These are phyloP conservation scores for Elegia similella DNA, from an alignment of 2,888 invertebrate species.

Conservation along the genomic window DNA sequence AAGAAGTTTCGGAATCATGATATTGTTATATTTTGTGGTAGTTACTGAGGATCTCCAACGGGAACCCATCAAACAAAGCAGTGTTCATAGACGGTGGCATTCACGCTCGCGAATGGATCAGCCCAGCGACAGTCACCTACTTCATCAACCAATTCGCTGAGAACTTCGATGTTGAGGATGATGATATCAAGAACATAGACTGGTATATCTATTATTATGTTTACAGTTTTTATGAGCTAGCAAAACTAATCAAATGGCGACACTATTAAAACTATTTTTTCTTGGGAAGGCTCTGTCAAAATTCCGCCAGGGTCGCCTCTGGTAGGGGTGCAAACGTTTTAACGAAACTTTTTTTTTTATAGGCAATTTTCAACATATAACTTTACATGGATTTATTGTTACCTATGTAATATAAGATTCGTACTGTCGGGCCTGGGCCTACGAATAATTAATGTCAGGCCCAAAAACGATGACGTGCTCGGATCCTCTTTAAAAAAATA, in stretches of 20 bases:
- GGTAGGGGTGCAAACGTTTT: too few relatives aligned
- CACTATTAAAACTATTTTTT: too few relatives aligned
- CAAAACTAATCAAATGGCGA: neutral
- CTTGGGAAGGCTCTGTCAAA: too few relatives aligned
- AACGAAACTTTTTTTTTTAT: too few relatives aligned
- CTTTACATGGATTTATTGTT: too few relatives aligned
- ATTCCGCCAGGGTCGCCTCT: too few relatives aligned
- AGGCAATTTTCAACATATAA: too few relatives aligned
- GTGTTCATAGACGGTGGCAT: constrained; percentile 92
- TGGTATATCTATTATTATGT: constrained; percentile 43
- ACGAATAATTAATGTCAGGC: too few relatives aligned
- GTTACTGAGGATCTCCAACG: constrained; percentile 85
- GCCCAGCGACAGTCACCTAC: constrained; percentile 90
- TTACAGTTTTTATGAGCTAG: neutral
- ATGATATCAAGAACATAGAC: constrained; percentile 70
- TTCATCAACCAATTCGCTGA: constrained; percentile 89
- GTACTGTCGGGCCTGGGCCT: too few relatives aligned
- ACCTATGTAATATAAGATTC: too few relatives aligned
- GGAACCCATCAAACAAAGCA: constrained; percentile 84
- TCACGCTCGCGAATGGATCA: constrained; percentile 96
- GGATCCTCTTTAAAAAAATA: too few relatives aligned
- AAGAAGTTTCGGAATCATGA: neutral
- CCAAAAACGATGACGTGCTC: too few relatives aligned
- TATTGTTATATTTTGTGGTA: constrained; percentile 25
- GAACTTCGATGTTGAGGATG: constrained; percentile 86